A percentile compares a stretch with the other conserved stretches of the same genome.
Evolutionary conservation across 2,797 vertebrate species (phyloP).

Genomic region (Acipenser transmontanus): DNA sequence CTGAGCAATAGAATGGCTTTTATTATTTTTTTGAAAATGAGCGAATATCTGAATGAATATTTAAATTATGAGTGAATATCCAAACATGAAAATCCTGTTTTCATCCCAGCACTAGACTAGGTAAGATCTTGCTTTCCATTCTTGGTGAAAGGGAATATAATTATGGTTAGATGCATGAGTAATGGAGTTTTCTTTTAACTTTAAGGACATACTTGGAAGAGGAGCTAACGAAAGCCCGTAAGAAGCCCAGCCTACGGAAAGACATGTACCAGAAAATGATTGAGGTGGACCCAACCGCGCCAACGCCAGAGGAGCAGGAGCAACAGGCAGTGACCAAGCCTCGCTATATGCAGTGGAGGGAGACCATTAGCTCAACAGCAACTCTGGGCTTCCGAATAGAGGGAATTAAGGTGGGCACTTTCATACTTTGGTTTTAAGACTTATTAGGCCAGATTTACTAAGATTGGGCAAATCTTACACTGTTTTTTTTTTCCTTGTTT

Average conservation of each 20-base stretch:
- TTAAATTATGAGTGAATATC: no score
- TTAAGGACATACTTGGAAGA: slow-evolving; percentile 91
- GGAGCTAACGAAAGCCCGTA: slow-evolving; percentile 88
- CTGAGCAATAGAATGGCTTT: no score
- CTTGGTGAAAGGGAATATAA: no score
- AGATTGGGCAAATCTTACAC: no score
- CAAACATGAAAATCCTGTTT: no score
- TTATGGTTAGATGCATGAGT: not conserved
- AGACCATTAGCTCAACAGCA: slow-evolving; percentile 93
- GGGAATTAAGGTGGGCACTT: slow-evolving; percentile 84
- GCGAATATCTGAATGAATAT: no score
- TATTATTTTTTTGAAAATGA: no score
- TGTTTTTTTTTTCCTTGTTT: no score
- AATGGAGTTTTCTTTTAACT: not conserved
- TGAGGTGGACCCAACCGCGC: slow-evolving; percentile 81
- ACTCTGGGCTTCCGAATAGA: slow-evolving; percentile 93
- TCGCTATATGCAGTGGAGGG: slow-evolving; percentile 97
- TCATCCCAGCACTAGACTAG: no score
- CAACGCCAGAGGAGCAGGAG: slow-evolving; percentile 72
- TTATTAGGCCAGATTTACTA: no score
- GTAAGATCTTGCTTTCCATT: no score
- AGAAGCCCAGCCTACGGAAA: slow-evolving; percentile 87
- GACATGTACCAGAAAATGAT: slow-evolving; percentile 98
- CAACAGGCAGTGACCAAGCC: slow-evolving; percentile 88
- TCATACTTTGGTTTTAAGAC: no score